Evolutionary conservation across 2,113 vertebrate genomes (phyloP), one percentile per base, ranked within the genome.

Genomic region (Mobula birostris): DNA sequence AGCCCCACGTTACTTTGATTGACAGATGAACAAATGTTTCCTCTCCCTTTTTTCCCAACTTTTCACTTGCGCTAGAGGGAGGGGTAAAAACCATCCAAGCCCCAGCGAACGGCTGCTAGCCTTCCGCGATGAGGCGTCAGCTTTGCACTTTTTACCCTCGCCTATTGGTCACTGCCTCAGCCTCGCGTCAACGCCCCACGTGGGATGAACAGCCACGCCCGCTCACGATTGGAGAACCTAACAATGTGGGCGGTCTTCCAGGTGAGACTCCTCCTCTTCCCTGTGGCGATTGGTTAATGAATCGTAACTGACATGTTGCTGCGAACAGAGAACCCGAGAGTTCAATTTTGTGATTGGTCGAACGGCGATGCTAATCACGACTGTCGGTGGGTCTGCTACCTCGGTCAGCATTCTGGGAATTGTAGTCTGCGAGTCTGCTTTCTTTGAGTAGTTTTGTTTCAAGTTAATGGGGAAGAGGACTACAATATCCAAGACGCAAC

Each of bases 1-100:
- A 87, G 95, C 72, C 97, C 98, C 98, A 99, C 98, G 98, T 99
- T 99, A 98, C 97, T 99, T 98, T 98, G 98, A 98, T 98, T 98
- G 98, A 98, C 98, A 97, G 97, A 94, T 96, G 95, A 97, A 97
- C 97, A 97, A 97, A 97, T 96, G 97, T 97, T 97, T 97, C 97
- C 95, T 95, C 95, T 97, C 97, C 97, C 97, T 97, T 95, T 74
- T 66, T 66, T 66, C 61, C 85, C 85, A 90, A 90, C 85, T 90
- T 90, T 97, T 96, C 95, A 97, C 97, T 97, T 96, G 96, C 96
- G 96, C 96, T 94, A 95, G 96, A 94, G 96, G 96, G 96, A 96
- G 72, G 15, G 21, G 17, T 76, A 95, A 96, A 95, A 95, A 95
- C 95, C 95, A 94, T 95, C 94, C 94, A 5, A 95, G 96, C 96